Evolutionary conservation across 2,888 invertebrate genomes (phyloP), one percentile per base, ranked within the genome.

Genomic region (Augiades crinisus): DNA sequence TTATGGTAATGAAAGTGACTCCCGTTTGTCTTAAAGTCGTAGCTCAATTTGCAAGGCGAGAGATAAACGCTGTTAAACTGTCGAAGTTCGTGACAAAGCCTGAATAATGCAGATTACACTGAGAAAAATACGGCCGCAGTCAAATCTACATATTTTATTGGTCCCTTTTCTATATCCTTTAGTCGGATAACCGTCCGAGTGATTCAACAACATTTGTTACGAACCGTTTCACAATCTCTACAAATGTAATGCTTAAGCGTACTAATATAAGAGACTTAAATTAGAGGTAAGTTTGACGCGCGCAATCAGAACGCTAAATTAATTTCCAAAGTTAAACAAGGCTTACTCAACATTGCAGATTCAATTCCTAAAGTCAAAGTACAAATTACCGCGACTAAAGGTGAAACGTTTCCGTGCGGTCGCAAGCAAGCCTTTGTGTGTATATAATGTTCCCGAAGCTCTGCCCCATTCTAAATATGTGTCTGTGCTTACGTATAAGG

Each of bases 61-160:
- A 88, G 88, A 89, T 89, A 89, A 89, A 88, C 87, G 88, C 86
- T 87, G 88, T 87, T 89, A 88, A 89, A 89, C 88, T 87, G 88
- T 89, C 88, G 87, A 89, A 89, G 86, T 87, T 87, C 87, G 88
- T 87, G 87, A 87, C 88, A 83, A 84, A 86, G 88, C 83, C 87
- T 89, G 88, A 89, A 89, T 89, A 88, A 89, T 89, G 88, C 86
- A 89, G 88, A 89, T 89, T 88, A 89, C 88, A 87, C 80, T 66
- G 82, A 82, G 86, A 89, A 88, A 89, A 89, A 89, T 87, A 88
- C 87, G 86, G 78, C 78, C 86, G 75, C 86, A 84, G 86, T 84
- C 83, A 80, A 85, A 89, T 88, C 87, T 87, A 78, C 87, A 88
- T 88, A 87, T 85, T 89, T 88, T 89, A 89, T 88, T 89, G 82